Percentiles rank a stretch among this genome's conserved stretches.
These are phyloP conservation scores for Haliclona indistincta DNA, from an alignment of 37 sponge, comb jelly and placozoan species.

Conservation along the genomic window DNA sequence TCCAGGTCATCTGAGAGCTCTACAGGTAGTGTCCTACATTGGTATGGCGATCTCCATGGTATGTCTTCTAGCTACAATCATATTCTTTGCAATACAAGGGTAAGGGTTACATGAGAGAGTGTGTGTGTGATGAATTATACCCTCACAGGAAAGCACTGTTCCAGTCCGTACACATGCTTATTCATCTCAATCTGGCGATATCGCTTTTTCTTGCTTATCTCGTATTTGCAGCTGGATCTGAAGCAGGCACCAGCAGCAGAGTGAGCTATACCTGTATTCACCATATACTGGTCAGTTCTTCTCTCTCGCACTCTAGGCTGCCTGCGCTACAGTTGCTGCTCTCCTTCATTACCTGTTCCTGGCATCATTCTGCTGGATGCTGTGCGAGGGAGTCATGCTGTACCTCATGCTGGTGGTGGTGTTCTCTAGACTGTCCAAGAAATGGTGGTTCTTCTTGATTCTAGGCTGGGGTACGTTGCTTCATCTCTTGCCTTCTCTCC, in stretches of 20 bases:
- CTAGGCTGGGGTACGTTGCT: constrained; percentile 49
- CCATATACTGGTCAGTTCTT: no score
- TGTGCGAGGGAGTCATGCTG: constrained; percentile 76
- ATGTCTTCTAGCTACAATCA: constrained; percentile 38
- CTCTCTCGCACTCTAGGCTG: constrained; percentile 10
- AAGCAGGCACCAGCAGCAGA: constrained; percentile 11
- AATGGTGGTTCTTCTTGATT: constrained; percentile 43
- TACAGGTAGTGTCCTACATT: constrained; percentile 50
- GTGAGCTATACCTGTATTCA: background rate
- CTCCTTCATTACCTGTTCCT: constrained; percentile 62
- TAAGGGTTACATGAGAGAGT: background rate
- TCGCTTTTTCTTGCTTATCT: constrained; percentile 4
- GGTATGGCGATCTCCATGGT: constrained; percentile 48
- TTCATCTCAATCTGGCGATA: constrained; percentile 41
- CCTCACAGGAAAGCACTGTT: constrained; percentile 25
- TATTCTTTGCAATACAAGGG: constrained; percentile 53
- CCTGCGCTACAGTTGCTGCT: constrained; percentile 39
- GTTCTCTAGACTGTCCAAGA: constrained; percentile 29
- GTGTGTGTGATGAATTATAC: background rate
- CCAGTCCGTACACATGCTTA: constrained; percentile 18
- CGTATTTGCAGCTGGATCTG: constrained; percentile 20
- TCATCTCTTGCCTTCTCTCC: background rate
- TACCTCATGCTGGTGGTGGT: constrained; percentile 62
- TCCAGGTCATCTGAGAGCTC: background rate
- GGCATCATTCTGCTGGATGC: constrained; percentile 72